A percentile compares a stretch with the other conserved stretches of the same genome.
Evolutionary conservation across 2,888 invertebrate genomes (phyloP).

Genomic region (Syrista parreyssii): DNA sequence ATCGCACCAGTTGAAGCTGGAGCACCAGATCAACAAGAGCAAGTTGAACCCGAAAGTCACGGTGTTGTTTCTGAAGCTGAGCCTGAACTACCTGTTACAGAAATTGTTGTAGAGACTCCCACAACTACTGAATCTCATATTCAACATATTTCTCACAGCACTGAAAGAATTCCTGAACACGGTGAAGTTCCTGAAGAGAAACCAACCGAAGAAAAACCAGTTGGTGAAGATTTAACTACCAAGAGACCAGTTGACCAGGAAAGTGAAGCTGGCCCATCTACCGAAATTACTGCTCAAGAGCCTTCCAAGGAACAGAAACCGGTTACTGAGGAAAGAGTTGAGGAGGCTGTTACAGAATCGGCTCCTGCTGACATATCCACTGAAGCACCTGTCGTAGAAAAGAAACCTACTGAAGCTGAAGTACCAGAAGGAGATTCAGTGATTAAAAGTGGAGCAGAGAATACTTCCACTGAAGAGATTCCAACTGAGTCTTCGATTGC

Average conservation of each 20-base stretch:
- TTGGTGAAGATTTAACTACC: slow-evolving; percentile 26
- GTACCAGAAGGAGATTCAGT: background rate
- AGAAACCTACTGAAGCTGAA: slow-evolving; percentile 25
- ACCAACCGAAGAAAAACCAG: slow-evolving; percentile 12
- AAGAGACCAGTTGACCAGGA: slow-evolving; percentile 21
- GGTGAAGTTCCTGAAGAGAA: slow-evolving; percentile 12
- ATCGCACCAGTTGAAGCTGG: background rate
- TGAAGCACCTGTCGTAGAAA: slow-evolving; percentile 21
- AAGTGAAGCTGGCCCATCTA: slow-evolving; percentile 21
- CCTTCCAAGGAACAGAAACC: slow-evolving; percentile 22
- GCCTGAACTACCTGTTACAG: slow-evolving; percentile 2
- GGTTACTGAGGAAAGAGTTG: background rate
- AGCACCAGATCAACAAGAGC: slow-evolving; percentile 19
- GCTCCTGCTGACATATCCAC: slow-evolving; percentile 28
- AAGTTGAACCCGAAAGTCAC: slow-evolving; percentile 5
- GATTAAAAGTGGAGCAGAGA: slow-evolving; percentile 11
- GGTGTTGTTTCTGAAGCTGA: slow-evolving; percentile 17
- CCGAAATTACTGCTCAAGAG: background rate
- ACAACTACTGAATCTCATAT: slow-evolving; percentile 18
- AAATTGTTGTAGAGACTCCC: slow-evolving; percentile 14
- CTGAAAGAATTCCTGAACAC: background rate
- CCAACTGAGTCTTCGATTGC: slow-evolving; percentile 8
- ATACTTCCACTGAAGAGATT: slow-evolving; percentile 14
- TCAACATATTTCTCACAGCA: slow-evolving; percentile 1
- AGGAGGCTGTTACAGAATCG: slow-evolving; percentile 11